These are phyloP conservation scores for Echinops telfairi DNA, from an alignment of 2,113 vertebrate genomes.

Conservation along the genomic window DNA sequence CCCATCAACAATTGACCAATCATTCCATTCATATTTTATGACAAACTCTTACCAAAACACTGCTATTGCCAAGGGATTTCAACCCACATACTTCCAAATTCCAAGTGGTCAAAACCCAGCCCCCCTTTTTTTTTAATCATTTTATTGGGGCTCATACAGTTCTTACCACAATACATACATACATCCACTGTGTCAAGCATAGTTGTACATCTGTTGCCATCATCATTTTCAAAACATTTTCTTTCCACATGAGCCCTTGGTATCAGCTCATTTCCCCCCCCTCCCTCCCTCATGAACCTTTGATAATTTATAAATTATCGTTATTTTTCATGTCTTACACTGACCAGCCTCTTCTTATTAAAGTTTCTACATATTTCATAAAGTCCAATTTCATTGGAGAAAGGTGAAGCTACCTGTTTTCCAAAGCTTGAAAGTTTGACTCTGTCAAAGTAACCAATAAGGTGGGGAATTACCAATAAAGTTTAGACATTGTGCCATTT, in stretches of 20 bases:
- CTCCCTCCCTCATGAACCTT: too few species aligned
- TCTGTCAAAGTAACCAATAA: not conserved
- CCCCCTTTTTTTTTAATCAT: too few species aligned
- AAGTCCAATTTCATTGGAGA: not conserved
- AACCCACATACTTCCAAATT: not conserved
- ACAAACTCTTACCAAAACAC: not conserved
- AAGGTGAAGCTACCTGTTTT: not conserved
- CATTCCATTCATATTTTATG: not conserved
- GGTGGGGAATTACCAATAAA: not conserved
- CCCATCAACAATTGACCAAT: not conserved
- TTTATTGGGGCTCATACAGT: too few species aligned
- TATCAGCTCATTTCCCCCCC: too few species aligned
- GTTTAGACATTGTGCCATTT: not conserved
- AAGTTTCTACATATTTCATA: not conserved
- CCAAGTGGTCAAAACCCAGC: not conserved
- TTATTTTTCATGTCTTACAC: too few species aligned
- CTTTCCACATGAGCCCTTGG: too few species aligned
- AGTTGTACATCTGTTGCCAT: too few species aligned
- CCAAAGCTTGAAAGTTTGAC: not conserved
- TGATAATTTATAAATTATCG: too few species aligned
- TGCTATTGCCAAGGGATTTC: not conserved
- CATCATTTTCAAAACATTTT: too few species aligned
- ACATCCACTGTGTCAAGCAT: too few species aligned
- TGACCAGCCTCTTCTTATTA: not conserved
- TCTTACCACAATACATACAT: too few species aligned